These are phyloP conservation scores for Chrysoperla carnea DNA, from an alignment of 1,140 invertebrate species.

Conservation along the genomic window DNA sequence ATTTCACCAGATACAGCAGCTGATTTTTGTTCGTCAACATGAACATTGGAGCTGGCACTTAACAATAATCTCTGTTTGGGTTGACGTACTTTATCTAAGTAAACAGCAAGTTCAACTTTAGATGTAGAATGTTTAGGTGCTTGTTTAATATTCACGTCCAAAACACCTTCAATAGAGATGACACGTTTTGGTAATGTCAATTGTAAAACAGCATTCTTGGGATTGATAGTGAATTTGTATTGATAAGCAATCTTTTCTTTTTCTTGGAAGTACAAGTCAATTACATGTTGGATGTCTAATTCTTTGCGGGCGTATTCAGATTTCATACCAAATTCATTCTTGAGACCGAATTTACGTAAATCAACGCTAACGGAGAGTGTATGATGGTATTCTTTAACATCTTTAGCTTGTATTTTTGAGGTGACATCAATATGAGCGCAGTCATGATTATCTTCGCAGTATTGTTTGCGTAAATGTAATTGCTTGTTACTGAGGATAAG, in stretches of 20 bases:
- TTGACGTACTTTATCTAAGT: conserved; percentile 48
- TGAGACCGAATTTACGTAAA: conserved; percentile 47
- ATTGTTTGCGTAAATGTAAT: conserved; percentile 44
- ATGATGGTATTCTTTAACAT: conserved; percentile 24
- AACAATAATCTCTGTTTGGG: conserved; percentile 41
- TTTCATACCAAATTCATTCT: conserved; percentile 49
- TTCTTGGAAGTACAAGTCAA: conserved; percentile 47
- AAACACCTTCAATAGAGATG: conserved; percentile 32
- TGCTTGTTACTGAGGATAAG: conserved; percentile 48
- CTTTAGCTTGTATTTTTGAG: conserved; percentile 29
- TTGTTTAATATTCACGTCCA: conserved; percentile 17
- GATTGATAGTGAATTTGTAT: conserved; percentile 40
- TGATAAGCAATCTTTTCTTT: conserved; percentile 49
- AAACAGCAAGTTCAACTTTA: conserved; percentile 32
- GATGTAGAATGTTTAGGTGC: conserved; percentile 21
- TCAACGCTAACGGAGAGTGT: conserved; percentile 39
- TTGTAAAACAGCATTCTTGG: conserved; percentile 32
- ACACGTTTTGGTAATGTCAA: conserved; percentile 44
- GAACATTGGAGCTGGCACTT: conserved; percentile 25
- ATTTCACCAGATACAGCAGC: conserved; percentile 31
- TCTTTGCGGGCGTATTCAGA: conserved; percentile 36
- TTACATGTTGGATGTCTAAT: conserved; percentile 35
- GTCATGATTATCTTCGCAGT: conserved; percentile 58
- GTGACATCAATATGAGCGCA: conserved; percentile 52
- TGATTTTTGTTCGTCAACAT: conserved; percentile 23